A percentile compares a stretch with the other conserved stretches of the same genome.
These are phyloP conservation scores for Psittacula derbiana DNA, from an alignment of 2,797 vertebrate genomes.

Conservation along the genomic window DNA sequence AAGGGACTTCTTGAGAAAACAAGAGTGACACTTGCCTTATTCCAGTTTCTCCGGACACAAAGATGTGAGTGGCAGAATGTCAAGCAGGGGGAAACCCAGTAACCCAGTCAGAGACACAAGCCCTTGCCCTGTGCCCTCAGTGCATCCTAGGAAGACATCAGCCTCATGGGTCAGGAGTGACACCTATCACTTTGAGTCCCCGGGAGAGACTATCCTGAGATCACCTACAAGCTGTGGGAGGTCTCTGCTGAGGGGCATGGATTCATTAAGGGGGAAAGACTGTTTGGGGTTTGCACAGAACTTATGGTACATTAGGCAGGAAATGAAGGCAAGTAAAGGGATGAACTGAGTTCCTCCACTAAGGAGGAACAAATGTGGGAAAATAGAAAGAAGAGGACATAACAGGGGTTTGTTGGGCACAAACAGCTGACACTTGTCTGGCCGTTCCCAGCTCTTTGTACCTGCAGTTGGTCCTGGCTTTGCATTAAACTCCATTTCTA, in stretches of 20 bases:
- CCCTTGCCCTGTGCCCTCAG: neutral
- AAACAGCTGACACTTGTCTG: fast-evolving
- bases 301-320: neutral
- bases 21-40: too few relatives aligned
- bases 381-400: neutral
- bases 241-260: too few relatives aligned
- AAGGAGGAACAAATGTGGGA: neutral
- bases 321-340: neutral
- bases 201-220: neutral
- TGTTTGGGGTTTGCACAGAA: neutral
- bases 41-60: too few relatives aligned
- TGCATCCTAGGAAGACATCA: too few relatives aligned
- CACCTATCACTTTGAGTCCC: neutral
- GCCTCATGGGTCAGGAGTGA: too few relatives aligned
- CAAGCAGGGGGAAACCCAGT: too few relatives aligned
- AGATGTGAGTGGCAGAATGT: too few relatives aligned
- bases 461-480: neutral
- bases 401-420: neutral
- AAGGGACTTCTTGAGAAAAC: neutral
- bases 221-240: neutral
- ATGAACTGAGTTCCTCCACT: too few relatives aligned
- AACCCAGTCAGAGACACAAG: neutral
- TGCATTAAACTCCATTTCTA: neutral
- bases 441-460: neutral
- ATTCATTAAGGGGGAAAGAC: neutral